A percentile compares a stretch with the other conserved stretches of the same genome.
Evolutionary conservation across 2,888 invertebrate genomes (phyloP).

Genomic region (Hirtodrosophila duncani): DNA sequence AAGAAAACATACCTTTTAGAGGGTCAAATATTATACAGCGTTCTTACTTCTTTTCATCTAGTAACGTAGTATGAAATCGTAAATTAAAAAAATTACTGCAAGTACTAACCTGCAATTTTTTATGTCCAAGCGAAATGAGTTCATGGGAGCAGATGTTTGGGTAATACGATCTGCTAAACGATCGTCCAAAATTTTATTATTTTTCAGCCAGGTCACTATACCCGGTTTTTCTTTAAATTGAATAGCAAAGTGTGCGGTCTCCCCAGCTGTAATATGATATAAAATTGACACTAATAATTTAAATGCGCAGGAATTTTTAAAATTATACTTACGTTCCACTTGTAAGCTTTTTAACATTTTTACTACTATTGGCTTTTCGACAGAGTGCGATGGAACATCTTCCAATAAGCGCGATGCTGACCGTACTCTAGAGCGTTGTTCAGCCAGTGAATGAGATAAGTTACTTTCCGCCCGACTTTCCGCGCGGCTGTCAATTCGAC

Average conservation of each 20-base stretch:
- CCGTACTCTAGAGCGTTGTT: constrained; percentile 39
- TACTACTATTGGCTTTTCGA: constrained; percentile 85
- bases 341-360: constrained; percentile 87
- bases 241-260: constrained; percentile 89
- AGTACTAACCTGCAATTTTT: constrained; percentile 82
- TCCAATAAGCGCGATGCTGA: constrained; percentile 43
- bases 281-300: background rate
- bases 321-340: constrained; percentile 86
- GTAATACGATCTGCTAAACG: constrained; percentile 86
- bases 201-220: constrained; percentile 90
- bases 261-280: constrained; percentile 83
- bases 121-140: constrained; percentile 85
- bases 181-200: constrained; percentile 89
- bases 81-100: no score
- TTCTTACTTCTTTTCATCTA: no score
- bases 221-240: constrained; percentile 83
- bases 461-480: constrained; percentile 64
- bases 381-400: constrained; percentile 64
- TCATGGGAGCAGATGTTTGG: constrained; percentile 81
- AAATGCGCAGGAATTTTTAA: background rate
- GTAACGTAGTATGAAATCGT: no score
- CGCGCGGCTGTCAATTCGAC: constrained; percentile 40
- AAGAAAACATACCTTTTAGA: no score
- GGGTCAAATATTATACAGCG: no score
- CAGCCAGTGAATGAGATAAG: constrained; percentile 47